Evolutionary conservation across 2,888 invertebrate genomes (phyloP).

Genomic region (Uropetala carovei): DNA sequence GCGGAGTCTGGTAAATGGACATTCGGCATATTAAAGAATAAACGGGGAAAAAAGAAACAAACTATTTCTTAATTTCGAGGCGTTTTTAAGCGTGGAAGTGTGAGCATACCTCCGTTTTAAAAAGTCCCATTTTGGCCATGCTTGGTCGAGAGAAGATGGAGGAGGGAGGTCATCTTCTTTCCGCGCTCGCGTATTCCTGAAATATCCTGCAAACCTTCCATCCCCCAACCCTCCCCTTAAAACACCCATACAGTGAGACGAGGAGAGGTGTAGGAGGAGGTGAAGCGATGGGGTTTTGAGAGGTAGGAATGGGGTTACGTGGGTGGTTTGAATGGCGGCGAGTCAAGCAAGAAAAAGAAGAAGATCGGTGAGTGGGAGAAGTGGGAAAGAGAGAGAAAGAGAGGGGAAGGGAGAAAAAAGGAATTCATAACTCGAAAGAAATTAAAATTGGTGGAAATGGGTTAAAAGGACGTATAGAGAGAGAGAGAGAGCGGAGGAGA

Average conservation of each 20-base stretch:
- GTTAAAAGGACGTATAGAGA: not conserved
- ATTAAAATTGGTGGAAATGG: not conserved
- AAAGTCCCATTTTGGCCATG: too few species aligned
- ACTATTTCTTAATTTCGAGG: not conserved
- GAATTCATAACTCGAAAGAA: not conserved
- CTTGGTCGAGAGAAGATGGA: not conserved
- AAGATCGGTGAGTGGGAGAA: not conserved
- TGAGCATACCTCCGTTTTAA: not conserved
- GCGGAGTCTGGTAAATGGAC: too few species aligned
- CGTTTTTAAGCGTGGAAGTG: not conserved
- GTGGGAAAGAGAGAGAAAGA: not conserved
- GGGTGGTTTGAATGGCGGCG: not conserved
- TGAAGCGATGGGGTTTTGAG: not conserved
- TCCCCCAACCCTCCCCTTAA: not conserved
- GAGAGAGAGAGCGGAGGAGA: not conserved
- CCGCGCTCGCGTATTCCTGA: constrained; percentile 2
- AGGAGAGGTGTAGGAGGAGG: not conserved
- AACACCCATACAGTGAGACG: not conserved
- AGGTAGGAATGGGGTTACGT: not conserved
- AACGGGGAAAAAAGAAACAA: too few species aligned
- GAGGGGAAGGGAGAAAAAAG: not conserved
- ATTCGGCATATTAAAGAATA: too few species aligned
- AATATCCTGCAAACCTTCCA: constrained; percentile 22
- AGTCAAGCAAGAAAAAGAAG: not conserved
- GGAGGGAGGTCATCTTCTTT: too few species aligned